Percentiles rank a stretch among this genome's conserved stretches.
Evolutionary conservation across 1,140 invertebrate species (phyloP).

Genomic region (Triops cancriformis): DNA sequence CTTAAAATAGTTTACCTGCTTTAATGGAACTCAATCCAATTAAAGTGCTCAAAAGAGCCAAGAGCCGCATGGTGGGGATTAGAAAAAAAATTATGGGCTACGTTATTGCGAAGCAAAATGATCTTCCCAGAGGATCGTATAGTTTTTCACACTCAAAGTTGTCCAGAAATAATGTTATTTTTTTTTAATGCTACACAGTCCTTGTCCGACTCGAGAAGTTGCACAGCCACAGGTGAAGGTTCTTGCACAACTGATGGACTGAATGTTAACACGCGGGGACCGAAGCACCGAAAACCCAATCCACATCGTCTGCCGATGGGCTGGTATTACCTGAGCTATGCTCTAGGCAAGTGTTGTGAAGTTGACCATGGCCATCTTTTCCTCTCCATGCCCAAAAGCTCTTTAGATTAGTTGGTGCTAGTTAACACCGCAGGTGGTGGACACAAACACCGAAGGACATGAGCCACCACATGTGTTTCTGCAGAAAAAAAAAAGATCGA

Average conservation of each 20-base stretch:
- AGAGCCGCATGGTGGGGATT: not conserved
- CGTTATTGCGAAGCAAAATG: too few relatives aligned
- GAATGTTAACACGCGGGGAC: conserved; percentile 11
- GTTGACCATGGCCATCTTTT: conserved; percentile 5
- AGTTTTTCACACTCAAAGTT: too few relatives aligned
- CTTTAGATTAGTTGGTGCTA: not conserved
- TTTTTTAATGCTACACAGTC: too few relatives aligned
- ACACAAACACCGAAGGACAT: not conserved
- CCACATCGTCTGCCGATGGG: not conserved
- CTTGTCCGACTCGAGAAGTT: not conserved
- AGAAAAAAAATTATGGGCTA: not conserved
- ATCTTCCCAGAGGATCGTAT: too few relatives aligned
- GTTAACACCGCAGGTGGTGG: not conserved
- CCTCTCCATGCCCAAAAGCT: not conserved
- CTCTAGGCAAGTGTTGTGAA: not conserved
- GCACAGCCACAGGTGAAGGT: conserved; percentile 12
- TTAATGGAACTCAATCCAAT: not conserved
- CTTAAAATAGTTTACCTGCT: not conserved
- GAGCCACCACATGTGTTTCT: not conserved
- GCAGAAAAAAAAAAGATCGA: not conserved
- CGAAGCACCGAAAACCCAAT: not conserved
- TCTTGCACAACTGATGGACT: not conserved
- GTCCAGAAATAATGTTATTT: too few relatives aligned
- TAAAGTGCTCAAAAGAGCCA: not conserved
- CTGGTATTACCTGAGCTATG: conserved; percentile 1